Conservation (phyloP, 2,888 invertebrate genomes). For the Conistra vaccinii region DNA sequence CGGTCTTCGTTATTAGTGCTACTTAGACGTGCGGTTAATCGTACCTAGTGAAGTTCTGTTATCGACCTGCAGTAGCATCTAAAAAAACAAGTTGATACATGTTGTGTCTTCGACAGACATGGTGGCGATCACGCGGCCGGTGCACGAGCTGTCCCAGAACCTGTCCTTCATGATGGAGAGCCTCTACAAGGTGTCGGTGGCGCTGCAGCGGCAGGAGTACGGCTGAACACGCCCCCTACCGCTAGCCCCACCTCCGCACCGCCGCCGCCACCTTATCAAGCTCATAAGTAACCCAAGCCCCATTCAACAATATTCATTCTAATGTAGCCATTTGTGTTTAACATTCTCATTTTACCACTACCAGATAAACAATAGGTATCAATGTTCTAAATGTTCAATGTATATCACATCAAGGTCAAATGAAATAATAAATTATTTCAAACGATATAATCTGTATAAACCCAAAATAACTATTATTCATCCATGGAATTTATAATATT, state of each 20-base stretch:
- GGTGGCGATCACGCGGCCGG: slow-evolving; percentile 88
- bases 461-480: not conserved
- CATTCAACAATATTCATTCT: slow-evolving; percentile 9
- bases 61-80: too few relatives aligned
- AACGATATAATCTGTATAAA: not conserved
- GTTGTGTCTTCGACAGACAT: slow-evolving; percentile 76
- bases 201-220: slow-evolving; percentile 84
- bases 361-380: slow-evolving; percentile 22
- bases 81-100: not conserved
- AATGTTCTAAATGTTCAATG: slow-evolving; percentile 10
- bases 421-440: not conserved
- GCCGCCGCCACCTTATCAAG: slow-evolving; percentile 24
- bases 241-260: not conserved
- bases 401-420: not conserved
- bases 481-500: not conserved
- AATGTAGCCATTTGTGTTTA: slow-evolving; percentile 39
- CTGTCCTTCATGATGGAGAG: slow-evolving; percentile 89
- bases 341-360: slow-evolving; percentile 38
- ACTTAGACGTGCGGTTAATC: not conserved
- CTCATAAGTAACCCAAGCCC: slow-evolving; percentile 11
- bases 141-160: slow-evolving; percentile 87
- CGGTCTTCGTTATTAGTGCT: not conserved
- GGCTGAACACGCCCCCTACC: slow-evolving; percentile 65
- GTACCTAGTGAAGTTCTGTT: not conserved
- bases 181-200: slow-evolving; percentile 87